Base-by-base conservation (phyloP, 1,140 invertebrate species). In the Pogonognathellus flavescens region DNA sequence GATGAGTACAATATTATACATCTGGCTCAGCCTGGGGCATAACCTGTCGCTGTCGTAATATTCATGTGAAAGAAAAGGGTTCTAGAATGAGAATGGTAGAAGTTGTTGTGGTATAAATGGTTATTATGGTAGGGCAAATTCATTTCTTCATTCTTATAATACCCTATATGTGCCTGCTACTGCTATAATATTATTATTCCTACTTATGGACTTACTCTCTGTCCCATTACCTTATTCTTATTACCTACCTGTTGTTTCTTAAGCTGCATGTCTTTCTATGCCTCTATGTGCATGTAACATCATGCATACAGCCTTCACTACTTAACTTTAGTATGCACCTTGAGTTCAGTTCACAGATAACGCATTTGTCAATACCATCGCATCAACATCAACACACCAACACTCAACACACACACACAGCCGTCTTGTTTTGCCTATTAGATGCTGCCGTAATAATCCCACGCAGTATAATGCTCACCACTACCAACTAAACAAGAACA, bases 31-130 rank as follows among this genome's bases (percentile, higher is more conserved):
- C 70, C 70, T 14, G 31, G 49, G 31, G 25, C 70, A 76, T 18
- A 9, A n/a, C 13, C 70, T 57, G n/a, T n/a, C 31, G 31, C 22
- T 66, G 62, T 66, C 11, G 62, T 22, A 66, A 66, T 66, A 25
- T 66, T 66, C 62, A 66, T 66, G 62, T 66, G 62, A 66, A 66
- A 66, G 62, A 66, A 66, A 41, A 66, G 62, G 20, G 62, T 25
- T 66, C 22, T 9, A 66, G 20, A 13, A 66, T 20, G 1, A 55
- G 11, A 66, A 66, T 66, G 62, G 20, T 22, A 10, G 62, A 25
- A 13, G 22, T 66, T 60, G n/a, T 20, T 60, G 59, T 41, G 31
- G 31, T 41, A 41, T 6, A 41, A 41, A 41, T 41, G 31, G 2
- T 41, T 41, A 41, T 41, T 41, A 41, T 41, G 31, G 2, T 41